Percentiles rank a stretch among this genome's conserved stretches.
Conservation (phyloP, 2,113 vertebrate genomes). For the Telmatochromis sp. region DNA sequence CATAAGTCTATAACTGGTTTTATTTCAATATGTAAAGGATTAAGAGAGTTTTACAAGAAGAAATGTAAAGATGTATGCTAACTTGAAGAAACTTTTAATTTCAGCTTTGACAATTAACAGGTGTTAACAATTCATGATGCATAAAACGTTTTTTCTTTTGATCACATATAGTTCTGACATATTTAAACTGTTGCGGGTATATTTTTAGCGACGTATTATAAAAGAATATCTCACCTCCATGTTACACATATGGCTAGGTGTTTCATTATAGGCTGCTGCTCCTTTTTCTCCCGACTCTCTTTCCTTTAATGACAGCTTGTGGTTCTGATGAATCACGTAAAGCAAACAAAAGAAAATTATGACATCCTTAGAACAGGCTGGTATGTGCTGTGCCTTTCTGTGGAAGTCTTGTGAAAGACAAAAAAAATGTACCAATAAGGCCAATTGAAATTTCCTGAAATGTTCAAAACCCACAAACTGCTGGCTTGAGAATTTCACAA, state of each 20-base stretch:
- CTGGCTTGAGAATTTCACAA: not conserved
- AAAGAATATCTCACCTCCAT: not conserved
- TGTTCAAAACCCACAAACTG: not conserved
- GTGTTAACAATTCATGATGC: not conserved
- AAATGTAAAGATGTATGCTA: rapidly evolving
- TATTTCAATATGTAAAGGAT: not conserved
- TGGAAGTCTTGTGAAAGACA: not conserved
- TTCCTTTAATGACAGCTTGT: not conserved
- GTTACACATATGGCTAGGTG: not conserved
- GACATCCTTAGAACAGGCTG: not conserved
- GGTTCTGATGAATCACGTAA: not conserved
- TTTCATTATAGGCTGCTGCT: not conserved
- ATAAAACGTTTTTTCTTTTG: not conserved
- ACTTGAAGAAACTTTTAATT: not conserved
- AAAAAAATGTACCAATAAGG: not conserved
- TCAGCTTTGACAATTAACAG: not conserved
- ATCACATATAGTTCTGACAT: not conserved
- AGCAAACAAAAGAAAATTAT: not conserved
- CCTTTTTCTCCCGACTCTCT: not conserved
- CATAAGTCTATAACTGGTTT: not conserved
- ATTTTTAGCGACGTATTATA: not conserved
- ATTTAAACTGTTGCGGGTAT: not conserved
- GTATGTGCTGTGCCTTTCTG: not conserved
- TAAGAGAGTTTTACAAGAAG: not conserved
- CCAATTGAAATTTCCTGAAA: not conserved